phyloP scores from a whole-genome alignment of 1,140 invertebrate genomes.

The Pseudomyrmex flavicornis region DNA sequence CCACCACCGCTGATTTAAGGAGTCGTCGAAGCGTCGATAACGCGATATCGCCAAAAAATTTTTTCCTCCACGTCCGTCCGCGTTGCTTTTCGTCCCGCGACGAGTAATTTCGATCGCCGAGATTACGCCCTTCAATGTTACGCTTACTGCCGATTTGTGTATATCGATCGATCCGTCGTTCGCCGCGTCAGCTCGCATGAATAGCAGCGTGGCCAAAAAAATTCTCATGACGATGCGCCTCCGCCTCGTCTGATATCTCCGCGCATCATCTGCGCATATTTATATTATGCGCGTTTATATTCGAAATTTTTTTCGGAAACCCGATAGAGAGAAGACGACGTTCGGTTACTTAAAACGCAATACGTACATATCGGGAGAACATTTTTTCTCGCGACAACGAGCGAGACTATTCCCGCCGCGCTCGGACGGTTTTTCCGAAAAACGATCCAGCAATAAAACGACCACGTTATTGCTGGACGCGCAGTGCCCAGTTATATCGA shows the following conservation, averaged over 20 bases:
- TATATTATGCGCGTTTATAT: background rate
- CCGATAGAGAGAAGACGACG: background rate
- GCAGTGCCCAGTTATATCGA: slow-evolving; percentile 47
- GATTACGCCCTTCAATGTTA: background rate
- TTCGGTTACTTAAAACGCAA: background rate
- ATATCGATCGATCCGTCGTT: slow-evolving; percentile 10
- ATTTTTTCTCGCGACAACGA: slow-evolving; percentile 15
- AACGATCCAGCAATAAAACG: slow-evolving; percentile 58
- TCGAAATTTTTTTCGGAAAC: background rate
- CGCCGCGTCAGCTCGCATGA: background rate
- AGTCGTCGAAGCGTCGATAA: slow-evolving; percentile 73
- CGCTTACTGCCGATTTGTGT: slow-evolving; percentile 11
- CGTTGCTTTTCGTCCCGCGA: slow-evolving; percentile 14
- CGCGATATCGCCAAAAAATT: slow-evolving; percentile 59
- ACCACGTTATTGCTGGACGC: slow-evolving; percentile 42
- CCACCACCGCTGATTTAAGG: slow-evolving; percentile 73
- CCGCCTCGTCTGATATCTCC: no score
- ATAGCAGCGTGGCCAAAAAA: background rate
- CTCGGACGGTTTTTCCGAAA: slow-evolving; percentile 47
- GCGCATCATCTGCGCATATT: background rate
- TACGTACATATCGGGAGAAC: background rate
- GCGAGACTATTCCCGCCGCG: background rate
- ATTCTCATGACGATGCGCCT: no score
- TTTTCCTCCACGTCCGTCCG: slow-evolving; percentile 29
- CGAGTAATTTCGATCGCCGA: slow-evolving; percentile 25